Conservation (phyloP, 2,888 invertebrate species). For the Tipula lateralis region DNA sequence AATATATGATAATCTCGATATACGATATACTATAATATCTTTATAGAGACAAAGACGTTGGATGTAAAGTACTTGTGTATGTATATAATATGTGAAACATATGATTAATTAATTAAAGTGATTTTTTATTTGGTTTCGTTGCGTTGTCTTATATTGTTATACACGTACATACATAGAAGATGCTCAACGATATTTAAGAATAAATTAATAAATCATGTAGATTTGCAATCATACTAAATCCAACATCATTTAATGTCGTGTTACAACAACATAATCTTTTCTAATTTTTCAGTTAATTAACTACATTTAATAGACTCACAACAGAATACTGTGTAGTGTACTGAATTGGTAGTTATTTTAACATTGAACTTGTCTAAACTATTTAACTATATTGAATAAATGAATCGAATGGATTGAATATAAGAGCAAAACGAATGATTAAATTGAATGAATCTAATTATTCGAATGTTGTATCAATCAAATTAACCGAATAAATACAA, state of each 20-base stretch:
- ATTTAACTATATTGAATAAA: too few relatives aligned
- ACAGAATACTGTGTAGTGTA: too few relatives aligned
- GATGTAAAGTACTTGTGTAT: not conserved
- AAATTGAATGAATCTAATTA: too few relatives aligned
- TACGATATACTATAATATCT: not conserved
- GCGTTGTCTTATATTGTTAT: not conserved
- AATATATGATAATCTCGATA: not conserved
- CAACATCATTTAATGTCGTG: not conserved
- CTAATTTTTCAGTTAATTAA: not conserved
- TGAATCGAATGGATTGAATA: too few relatives aligned
- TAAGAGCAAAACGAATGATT: too few relatives aligned
- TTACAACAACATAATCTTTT: not conserved
- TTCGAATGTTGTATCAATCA: too few relatives aligned
- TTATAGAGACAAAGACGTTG: not conserved
- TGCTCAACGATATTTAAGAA: not conserved
- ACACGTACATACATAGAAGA: not conserved
- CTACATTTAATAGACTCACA: not conserved
- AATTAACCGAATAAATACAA: too few relatives aligned
- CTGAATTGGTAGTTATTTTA: too few relatives aligned
- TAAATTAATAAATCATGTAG: not conserved
- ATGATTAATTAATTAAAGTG: conserved; percentile 4
- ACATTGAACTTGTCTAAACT: too few relatives aligned
- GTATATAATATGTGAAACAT: too few relatives aligned
- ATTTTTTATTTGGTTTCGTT: not conserved
- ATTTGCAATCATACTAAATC: not conserved